Evolutionary conservation across 2,888 invertebrate genomes (phyloP).

Genomic region (Neocrepidodera transversa): DNA sequence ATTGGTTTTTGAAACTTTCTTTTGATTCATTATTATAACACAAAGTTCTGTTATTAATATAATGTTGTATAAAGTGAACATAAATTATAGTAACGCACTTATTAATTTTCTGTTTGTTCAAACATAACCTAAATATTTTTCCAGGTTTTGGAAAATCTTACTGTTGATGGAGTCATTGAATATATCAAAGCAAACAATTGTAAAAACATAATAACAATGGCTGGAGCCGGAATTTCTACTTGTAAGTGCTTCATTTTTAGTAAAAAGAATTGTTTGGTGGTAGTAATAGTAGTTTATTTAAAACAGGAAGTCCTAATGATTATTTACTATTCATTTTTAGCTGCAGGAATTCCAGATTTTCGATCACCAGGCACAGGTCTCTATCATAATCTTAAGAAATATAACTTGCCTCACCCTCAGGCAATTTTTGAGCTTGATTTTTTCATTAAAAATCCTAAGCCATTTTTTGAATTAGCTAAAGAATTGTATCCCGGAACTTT

Average conservation of each 20-base stretch:
- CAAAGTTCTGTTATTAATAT: too few species aligned
- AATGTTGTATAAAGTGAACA: too few species aligned
- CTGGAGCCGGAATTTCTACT: slow-evolving; percentile 97
- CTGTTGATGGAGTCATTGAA: slow-evolving; percentile 77
- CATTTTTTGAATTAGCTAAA: slow-evolving; percentile 90
- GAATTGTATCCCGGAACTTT: slow-evolving; percentile 87
- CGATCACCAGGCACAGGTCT: slow-evolving; percentile 91
- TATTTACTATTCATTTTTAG: slow-evolving; percentile 65
- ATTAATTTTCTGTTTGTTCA: too few species aligned
- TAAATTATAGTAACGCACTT: too few species aligned
- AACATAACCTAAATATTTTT: too few species aligned
- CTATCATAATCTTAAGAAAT: slow-evolving; percentile 90
- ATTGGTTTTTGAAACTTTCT: too few species aligned
- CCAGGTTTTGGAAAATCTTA: slow-evolving; percentile 62
- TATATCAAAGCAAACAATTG: slow-evolving; percentile 80
- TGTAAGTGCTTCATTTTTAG: slow-evolving; percentile 67
- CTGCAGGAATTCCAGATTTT: slow-evolving; percentile 96
- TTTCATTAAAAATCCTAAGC: slow-evolving; percentile 87
- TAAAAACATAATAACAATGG: slow-evolving; percentile 89
- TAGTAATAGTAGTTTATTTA: not conserved
- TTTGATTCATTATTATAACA: too few species aligned
- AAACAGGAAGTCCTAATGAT: not conserved
- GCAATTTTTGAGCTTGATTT: slow-evolving; percentile 91
- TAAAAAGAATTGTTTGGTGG: not conserved
- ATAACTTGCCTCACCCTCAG: slow-evolving; percentile 88